Evolutionary conservation across 1,140 invertebrate species (phyloP).

Genomic region (Pachypsylla venusta): DNA sequence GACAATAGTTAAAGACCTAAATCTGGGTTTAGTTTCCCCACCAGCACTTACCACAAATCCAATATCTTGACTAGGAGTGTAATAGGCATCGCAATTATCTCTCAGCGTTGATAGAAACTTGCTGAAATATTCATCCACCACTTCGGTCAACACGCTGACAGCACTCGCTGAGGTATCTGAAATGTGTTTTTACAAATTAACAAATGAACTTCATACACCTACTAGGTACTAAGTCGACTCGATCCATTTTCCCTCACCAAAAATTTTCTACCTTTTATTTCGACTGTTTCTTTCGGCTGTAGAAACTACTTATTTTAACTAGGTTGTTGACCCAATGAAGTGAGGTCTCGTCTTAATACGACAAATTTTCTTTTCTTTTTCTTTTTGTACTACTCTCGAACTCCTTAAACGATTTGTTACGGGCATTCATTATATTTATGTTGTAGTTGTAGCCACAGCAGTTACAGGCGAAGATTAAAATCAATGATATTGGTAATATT

Average conservation of each 20-base stretch:
- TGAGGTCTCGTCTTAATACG: not conserved
- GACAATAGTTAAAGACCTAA: too few species aligned
- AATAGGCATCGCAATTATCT: not conserved
- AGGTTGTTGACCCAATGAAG: not conserved
- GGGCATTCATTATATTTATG: too few species aligned
- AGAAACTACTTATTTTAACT: not conserved
- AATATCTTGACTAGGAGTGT: not conserved
- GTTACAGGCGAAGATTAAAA: too few species aligned
- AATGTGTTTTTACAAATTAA: not conserved
- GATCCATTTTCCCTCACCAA: not conserved
- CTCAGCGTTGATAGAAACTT: constrained; percentile 4
- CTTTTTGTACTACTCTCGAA: too few species aligned
- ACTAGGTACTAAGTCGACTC: not conserved
- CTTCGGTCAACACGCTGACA: not conserved
- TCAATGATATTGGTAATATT: too few species aligned
- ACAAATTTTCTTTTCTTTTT: not conserved
- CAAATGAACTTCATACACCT: not conserved
- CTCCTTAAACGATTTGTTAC: too few species aligned
- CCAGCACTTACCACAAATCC: not conserved
- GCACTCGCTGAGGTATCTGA: not conserved
- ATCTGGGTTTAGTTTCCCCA: too few species aligned
- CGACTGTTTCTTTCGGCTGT: too few species aligned
- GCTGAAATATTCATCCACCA: not conserved
- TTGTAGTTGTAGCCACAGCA: too few species aligned
- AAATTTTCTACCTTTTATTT: too few species aligned